phyloP scores from a whole-genome alignment of 2,113 vertebrate genomes.

The Lampris incognitus region DNA sequence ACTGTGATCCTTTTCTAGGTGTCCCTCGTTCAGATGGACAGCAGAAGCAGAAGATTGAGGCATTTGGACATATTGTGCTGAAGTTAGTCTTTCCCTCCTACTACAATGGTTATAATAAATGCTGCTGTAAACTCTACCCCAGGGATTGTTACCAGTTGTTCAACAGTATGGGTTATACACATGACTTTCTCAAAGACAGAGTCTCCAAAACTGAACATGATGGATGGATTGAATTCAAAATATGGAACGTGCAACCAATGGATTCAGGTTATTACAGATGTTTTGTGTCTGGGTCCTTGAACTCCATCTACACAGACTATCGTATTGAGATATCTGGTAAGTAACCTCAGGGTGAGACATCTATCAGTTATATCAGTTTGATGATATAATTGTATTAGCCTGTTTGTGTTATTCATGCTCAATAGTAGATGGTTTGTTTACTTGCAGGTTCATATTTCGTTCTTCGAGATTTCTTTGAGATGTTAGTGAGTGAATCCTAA shows the following conservation, averaged over 20 bases:
- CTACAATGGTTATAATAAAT: conserved; percentile 66
- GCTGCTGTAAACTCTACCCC: conserved; percentile 72
- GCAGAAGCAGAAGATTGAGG: conserved; percentile 57
- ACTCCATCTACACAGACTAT: conserved; percentile 56
- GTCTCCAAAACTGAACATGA: conserved; percentile 42
- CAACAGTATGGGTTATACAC: conserved; percentile 61
- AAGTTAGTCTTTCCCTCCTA: conserved; percentile 52
- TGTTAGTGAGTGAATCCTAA: neutral
- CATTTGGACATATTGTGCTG: conserved; percentile 58
- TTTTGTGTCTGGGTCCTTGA: conserved; percentile 25
- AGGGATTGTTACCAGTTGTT: conserved; percentile 58
- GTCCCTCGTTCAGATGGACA: conserved; percentile 51
- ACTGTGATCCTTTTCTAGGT: conserved; percentile 55
- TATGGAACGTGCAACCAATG: conserved; percentile 50
- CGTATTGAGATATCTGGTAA: conserved; percentile 70
- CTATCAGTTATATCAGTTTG: neutral
- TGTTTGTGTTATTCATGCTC: neutral
- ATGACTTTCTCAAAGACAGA: conserved; percentile 63
- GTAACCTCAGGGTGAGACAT: conserved; percentile 8
- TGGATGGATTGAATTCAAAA: conserved; percentile 69
- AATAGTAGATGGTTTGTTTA: neutral
- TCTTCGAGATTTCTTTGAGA: neutral
- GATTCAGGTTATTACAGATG: conserved; percentile 79
- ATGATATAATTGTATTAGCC: neutral
- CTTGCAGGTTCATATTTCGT: neutral